Base-by-base conservation (phyloP, 2,797 vertebrate genomes). In the Glyptemys insculpta region DNA sequence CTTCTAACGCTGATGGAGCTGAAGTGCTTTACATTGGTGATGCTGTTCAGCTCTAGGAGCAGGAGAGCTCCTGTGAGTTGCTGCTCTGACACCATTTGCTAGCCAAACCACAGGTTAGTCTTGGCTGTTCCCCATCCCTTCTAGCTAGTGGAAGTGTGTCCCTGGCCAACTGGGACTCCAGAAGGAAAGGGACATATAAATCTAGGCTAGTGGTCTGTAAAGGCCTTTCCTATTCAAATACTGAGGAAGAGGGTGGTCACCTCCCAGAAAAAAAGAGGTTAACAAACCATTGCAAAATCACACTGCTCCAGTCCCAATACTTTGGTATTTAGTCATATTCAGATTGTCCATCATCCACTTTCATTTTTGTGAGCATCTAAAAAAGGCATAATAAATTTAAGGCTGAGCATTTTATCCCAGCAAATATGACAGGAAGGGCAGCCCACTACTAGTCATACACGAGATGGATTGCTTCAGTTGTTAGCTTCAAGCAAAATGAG, bases 361-460 rank as follows among this genome's bases (percentile, higher is more conserved):
- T 8, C 62, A 19, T 18, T 19, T n/a, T 19, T 65, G 16, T n/a
- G 34, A 65, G 34, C 34, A n/a, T 65, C 34, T 65, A 65, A 8
- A 65, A 65, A 65, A n/a, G 62, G 31, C 31, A 59, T 62, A 34
- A 34, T 62, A 34, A 7, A 34, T 62, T 62, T 34, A 62, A 34
- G 59, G 12, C n/a, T 54, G 78, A 91, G 16, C 0, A 0, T 15
- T 83, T 88, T 1, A 2, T 79, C 34, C 2, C 2, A 2, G 5
- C 31, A 18, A 52, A 49, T 54, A 11, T 2, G 21, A 44, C 86
- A 34, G 34, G 83, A 91, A 94, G 37, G 0, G 27, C 34, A 6
- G 1, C 86, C 59, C 31, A 81, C 1, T 81, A 50, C 49, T 76
- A 31, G 41, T 25, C 37, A 59, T 10, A 53, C 44, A 16, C 21